These are phyloP conservation scores for Discoglossus pictus DNA, from an alignment of 2,797 vertebrate species.

Conservation along the genomic window DNA sequence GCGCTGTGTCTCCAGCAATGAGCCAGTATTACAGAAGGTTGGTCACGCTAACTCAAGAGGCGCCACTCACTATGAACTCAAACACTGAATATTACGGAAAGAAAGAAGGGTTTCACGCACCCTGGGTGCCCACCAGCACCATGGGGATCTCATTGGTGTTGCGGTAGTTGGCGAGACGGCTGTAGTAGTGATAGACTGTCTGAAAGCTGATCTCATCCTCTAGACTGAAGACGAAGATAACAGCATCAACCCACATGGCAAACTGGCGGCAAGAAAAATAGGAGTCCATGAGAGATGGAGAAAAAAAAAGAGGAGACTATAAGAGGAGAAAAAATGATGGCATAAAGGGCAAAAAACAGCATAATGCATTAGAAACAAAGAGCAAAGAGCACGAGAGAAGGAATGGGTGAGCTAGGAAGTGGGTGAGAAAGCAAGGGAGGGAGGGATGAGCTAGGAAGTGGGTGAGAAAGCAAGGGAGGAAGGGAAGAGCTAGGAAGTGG, in stretches of 20 bases:
- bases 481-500: no score
- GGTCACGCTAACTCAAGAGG: no score
- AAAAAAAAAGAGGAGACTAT: no score
- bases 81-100: no score
- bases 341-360: no score
- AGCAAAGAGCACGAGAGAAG: no score
- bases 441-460: no score
- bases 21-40: neutral
- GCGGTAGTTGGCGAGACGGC: slow-evolving; percentile 88
- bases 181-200: slow-evolving; percentile 97
- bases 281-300: neutral
- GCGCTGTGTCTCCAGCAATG: neutral
- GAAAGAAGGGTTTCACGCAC: slow-evolving; percentile 63
- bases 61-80: no score
- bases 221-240: slow-evolving; percentile 96
- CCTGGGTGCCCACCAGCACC: slow-evolving; percentile 95
- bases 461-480: no score
- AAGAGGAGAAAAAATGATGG: slow-evolving; percentile 4
- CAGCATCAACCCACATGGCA: slow-evolving; percentile 95
- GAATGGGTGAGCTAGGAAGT: no score
- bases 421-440: no score
- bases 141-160: slow-evolving; percentile 89
- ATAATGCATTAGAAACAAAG: no score
- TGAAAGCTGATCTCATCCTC: slow-evolving; percentile 97
- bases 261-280: slow-evolving; percentile 77